A percentile compares a stretch with the other conserved stretches of the same genome.
Evolutionary conservation across 2,888 invertebrate species (phyloP).

Genomic region (Acrobeloides nanus): DNA sequence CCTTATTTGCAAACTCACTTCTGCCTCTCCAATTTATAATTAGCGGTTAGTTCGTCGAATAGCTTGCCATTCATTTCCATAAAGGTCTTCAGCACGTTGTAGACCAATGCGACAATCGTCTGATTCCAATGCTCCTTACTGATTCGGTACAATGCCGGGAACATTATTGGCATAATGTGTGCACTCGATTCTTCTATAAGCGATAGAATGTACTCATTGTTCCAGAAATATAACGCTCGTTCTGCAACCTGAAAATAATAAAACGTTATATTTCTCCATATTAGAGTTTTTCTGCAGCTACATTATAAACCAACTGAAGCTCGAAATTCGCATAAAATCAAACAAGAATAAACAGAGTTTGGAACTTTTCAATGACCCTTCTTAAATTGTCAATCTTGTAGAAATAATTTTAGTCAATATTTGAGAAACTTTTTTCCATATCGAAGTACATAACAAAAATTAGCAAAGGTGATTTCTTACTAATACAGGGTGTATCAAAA

Average conservation of each 20-base stretch:
- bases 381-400: too few species aligned
- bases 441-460: too few species aligned
- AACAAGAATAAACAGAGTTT: too few species aligned
- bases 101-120: conserved; percentile 96
- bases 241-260: conserved; percentile 99
- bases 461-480: too few species aligned
- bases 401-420: too few species aligned
- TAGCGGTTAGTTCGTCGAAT: conserved; percentile 95
- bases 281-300: too few species aligned
- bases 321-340: too few species aligned
- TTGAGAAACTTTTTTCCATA: too few species aligned
- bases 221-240: conserved; percentile 97
- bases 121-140: conserved; percentile 99
- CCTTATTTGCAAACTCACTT: conserved; percentile 70
- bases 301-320: too few species aligned
- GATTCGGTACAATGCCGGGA: conserved; percentile 94
- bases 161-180: conserved; percentile 96
- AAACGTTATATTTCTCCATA: too few species aligned
- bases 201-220: conserved; percentile 99
- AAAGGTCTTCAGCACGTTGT: conserved; percentile 98
- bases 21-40: conserved; percentile 97
- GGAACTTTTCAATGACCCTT: too few species aligned
- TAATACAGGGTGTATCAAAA: too few species aligned
- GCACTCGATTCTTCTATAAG: conserved; percentile 96
- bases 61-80: conserved; percentile 99